Evolutionary conservation across 2,888 invertebrate genomes (phyloP).

Genomic region (Caenorhabditis japonica): DNA sequence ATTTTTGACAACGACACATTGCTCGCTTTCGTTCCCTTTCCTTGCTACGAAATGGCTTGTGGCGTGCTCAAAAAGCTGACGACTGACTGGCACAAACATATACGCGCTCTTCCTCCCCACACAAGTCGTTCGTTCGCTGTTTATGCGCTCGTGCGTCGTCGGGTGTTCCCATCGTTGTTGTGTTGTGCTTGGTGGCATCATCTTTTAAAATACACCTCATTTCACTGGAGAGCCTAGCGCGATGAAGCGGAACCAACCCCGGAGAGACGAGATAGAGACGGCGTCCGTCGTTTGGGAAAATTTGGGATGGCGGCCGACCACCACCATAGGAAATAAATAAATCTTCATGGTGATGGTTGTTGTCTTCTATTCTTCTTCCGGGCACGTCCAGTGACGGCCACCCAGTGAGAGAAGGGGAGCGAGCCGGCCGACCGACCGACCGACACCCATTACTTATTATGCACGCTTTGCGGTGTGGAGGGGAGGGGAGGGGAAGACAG

Average conservation of each 20-base stretch:
- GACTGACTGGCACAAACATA: slow-evolving; percentile 49
- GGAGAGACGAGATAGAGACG: not conserved
- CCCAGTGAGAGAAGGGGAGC: slow-evolving; percentile 16
- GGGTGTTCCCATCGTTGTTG: slow-evolving; percentile 42
- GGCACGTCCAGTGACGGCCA: slow-evolving; percentile 25
- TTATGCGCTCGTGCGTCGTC: slow-evolving; percentile 26
- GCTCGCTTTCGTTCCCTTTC: too few relatives aligned
- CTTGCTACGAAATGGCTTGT: slow-evolving; percentile 13
- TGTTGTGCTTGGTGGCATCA: slow-evolving; percentile 41
- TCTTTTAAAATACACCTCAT: slow-evolving; percentile 25
- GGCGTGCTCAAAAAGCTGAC: slow-evolving; percentile 29
- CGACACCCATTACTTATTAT: slow-evolving; percentile 35
- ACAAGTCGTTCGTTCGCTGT: slow-evolving; percentile 41
- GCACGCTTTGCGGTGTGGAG: slow-evolving; percentile 19
- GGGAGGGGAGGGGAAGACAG: slow-evolving; percentile 3
- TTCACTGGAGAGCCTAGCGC: slow-evolving; percentile 10
- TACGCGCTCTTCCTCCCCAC: slow-evolving; percentile 38
- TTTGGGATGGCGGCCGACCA: slow-evolving; percentile 17
- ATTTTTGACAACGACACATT: slow-evolving; percentile 43
- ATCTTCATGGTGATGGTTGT: slow-evolving; percentile 37
- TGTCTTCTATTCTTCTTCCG: too few relatives aligned
- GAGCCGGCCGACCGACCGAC: slow-evolving; percentile 27
- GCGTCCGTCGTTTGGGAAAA: too few relatives aligned
- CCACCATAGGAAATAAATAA: slow-evolving; percentile 25
- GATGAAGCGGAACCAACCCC: not conserved